phyloP scores from a whole-genome alignment of 1,140 invertebrate species.

The Ladona fulva region DNA sequence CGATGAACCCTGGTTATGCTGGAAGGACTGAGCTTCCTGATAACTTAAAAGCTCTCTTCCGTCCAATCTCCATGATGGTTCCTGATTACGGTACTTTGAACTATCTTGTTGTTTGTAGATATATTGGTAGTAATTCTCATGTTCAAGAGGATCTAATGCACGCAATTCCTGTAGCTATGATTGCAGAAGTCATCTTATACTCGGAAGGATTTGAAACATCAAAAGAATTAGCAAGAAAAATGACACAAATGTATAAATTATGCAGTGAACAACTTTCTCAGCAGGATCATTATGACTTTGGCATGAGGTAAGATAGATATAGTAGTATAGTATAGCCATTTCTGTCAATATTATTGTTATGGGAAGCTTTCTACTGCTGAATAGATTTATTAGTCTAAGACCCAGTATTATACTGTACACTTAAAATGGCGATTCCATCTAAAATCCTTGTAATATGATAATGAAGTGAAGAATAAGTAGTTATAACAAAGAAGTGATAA shows the following conservation, averaged over 20 bases:
- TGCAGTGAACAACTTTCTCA: slow-evolving; percentile 87
- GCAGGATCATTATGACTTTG: slow-evolving; percentile 90
- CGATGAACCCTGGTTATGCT: slow-evolving; percentile 83
- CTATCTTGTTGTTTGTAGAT: slow-evolving; percentile 16
- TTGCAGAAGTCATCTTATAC: slow-evolving; percentile 86
- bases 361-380: too few species aligned
- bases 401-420: too few species aligned
- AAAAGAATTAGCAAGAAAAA: slow-evolving; percentile 75
- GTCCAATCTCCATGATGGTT: slow-evolving; percentile 88
- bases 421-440: too few species aligned
- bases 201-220: slow-evolving; percentile 86
- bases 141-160: background rate
- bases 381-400: too few species aligned
- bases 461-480: too few species aligned
- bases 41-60: slow-evolving; percentile 75
- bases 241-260: slow-evolving; percentile 85
- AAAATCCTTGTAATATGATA: too few species aligned
- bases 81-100: slow-evolving; percentile 64
- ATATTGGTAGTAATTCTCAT: background rate
- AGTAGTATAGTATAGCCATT: background rate
- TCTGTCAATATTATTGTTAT: background rate
- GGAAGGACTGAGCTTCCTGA: slow-evolving; percentile 76
- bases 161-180: slow-evolving; percentile 51
- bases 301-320: slow-evolving; percentile 61
- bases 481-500: too few species aligned